Base-by-base conservation (phyloP, 2,888 invertebrate species). In the Ophraella communa region DNA sequence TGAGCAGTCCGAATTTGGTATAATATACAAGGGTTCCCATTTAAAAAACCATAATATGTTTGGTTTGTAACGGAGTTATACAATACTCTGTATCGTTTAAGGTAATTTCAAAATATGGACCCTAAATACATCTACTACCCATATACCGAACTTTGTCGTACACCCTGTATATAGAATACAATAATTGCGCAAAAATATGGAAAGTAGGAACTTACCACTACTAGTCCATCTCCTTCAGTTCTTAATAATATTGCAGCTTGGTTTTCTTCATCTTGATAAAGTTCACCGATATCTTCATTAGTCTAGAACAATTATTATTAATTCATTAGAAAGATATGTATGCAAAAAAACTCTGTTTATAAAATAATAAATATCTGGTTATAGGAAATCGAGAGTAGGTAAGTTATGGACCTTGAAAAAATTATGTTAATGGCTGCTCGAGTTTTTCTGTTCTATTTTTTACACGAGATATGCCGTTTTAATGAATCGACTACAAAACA, bases 231-330 rank as follows among this genome's bases (percentile, higher is more conserved):
- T 65, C 89, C 86, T 80, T 95, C 93, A 74, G 89, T 89, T 77
- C 93, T 88, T 80, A 96, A 88, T 66, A 95, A 85, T 76, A 96
- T 87, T 3, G 96, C 95, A 8, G 96, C 95, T 83, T 93, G 90
- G 76, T 92, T 94, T 67, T 87, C 86, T 76, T 91, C 89, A 81
- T 96, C 96, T 82, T 96, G 95, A 83, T 93, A 96, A 45, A 93
- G 86, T 69, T 94, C 92, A 14, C 95, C 96, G 65, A 95, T 85
- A 66, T 93, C 90, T 74, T 89, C 88, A 57, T 86, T 85, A 85
- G 74, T 77, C 90, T 91, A 85, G 18, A 82, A 85, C 67, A 71
- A 70, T 44, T 18, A 20, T 44, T 68, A 42, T 55, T 47, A 11
- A 18, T n/a, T n/a, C n/a, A n/a, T n/a, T n/a, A n/a, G n/a, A n/a